phyloP scores from a whole-genome alignment of 2,113 vertebrate species.

The Forbesichthys papilliferus region DNA sequence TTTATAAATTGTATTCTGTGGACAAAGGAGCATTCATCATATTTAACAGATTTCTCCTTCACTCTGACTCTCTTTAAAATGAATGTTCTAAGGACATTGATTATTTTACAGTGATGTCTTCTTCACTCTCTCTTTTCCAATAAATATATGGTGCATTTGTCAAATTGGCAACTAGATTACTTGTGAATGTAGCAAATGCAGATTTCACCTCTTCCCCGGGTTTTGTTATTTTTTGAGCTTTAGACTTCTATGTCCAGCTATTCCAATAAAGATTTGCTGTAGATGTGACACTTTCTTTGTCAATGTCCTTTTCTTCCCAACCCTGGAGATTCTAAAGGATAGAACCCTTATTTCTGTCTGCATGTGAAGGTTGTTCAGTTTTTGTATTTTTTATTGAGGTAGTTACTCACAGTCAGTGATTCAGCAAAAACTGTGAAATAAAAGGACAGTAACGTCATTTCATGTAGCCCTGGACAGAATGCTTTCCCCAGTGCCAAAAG shows the following conservation, averaged over 20 bases:
- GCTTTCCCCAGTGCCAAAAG: constrained; percentile 38
- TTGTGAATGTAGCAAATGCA: constrained; percentile 11
- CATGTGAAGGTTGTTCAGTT: constrained; percentile 37
- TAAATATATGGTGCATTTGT: constrained; percentile 29
- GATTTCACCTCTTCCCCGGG: constrained; percentile 11
- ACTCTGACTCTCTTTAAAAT: constrained; percentile 33
- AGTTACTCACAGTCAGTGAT: constrained; percentile 40
- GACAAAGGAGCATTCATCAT: constrained; percentile 51
- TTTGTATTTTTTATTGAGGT: constrained; percentile 35
- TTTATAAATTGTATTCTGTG: constrained; percentile 48
- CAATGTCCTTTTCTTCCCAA: constrained; percentile 25
- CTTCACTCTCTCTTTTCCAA: constrained; percentile 32
- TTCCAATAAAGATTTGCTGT: constrained; percentile 13
- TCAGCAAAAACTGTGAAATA: constrained; percentile 52
- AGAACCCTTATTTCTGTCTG: constrained; percentile 9
- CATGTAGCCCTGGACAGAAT: constrained; percentile 25
- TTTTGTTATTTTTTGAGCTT: constrained; percentile 4
- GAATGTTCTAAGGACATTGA: constrained; percentile 36
- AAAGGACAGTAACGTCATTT: constrained; percentile 31
- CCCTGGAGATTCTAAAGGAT: constrained; percentile 25
- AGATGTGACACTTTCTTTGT: constrained; percentile 25
- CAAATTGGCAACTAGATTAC: constrained; percentile 1
- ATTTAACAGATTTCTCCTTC: constrained; percentile 42
- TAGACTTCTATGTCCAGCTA: constrained; percentile 27
- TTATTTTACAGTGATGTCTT: constrained; percentile 39